Conservation (phyloP, 1,140 invertebrate species). For the Plectrocnemia conspersa region DNA sequence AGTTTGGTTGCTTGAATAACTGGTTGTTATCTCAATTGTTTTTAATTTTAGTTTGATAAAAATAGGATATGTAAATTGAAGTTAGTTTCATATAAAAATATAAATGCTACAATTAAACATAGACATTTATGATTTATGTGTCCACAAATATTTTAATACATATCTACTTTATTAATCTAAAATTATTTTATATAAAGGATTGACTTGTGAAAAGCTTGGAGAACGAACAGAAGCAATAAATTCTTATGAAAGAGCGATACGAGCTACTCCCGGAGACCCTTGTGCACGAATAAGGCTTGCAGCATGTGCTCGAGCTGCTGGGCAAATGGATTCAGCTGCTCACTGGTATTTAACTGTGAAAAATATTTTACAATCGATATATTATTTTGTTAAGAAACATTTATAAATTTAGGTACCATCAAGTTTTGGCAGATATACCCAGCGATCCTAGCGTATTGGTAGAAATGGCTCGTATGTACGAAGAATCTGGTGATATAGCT, state of each 20-base stretch:
- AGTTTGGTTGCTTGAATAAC: no score
- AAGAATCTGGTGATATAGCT: constrained; percentile 43
- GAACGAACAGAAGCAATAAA: constrained; percentile 14
- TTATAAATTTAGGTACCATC: constrained; percentile 33
- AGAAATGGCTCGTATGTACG: constrained; percentile 44
- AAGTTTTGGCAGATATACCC: constrained; percentile 28
- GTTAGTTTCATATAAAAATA: no score
- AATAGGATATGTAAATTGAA: no score
- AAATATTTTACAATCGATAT: not conserved
- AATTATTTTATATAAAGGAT: constrained; percentile 15
- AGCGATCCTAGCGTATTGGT: constrained; percentile 44
- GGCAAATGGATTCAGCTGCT: constrained; percentile 38
- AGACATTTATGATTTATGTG: no score
- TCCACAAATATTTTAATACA: no score
- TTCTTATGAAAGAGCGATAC: constrained; percentile 34
- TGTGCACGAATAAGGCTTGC: constrained; percentile 40
- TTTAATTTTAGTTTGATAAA: no score
- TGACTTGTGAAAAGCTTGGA: constrained; percentile 27
- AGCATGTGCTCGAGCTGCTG: constrained; percentile 37
- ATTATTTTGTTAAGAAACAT: not conserved
- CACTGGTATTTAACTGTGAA: constrained; percentile 39
- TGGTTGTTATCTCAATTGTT: no score
- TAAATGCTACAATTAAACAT: no score
- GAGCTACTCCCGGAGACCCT: constrained; percentile 37
- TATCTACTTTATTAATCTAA: no score